A percentile compares a stretch with the other conserved stretches of the same genome.
Evolutionary conservation across 2,888 invertebrate genomes (phyloP).

Genomic region (Cantharis lateralis): DNA sequence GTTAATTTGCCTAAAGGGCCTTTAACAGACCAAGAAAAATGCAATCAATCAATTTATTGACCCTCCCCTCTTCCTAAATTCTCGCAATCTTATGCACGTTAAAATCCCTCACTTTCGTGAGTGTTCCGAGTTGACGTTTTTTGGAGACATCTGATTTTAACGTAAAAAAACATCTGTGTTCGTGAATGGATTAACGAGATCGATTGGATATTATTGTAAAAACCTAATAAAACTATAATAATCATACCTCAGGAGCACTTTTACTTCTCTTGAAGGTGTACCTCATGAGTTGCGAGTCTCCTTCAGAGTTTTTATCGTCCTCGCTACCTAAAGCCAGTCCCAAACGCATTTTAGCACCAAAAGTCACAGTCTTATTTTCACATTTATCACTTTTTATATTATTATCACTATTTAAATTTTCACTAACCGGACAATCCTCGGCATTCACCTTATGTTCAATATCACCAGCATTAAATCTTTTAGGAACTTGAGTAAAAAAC

Average conservation of each 20-base stretch:
- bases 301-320: background rate
- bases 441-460: constrained; percentile 47
- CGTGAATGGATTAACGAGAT: no score
- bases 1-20: no score
- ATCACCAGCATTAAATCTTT: constrained; percentile 43
- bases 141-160: no score
- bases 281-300: background rate
- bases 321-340: background rate
- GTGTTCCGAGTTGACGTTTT: no score
- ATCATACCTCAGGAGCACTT: background rate
- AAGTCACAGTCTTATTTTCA: constrained; percentile 8
- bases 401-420: constrained; percentile 14
- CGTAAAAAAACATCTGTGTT: no score
- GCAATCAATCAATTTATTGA: no score
- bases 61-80: no score
- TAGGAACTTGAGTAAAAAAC: constrained; percentile 42
- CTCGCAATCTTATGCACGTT: no score
- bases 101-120: no score
- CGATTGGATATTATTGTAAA: no score
- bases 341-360: background rate
- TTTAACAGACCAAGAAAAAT: no score
- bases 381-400: constrained; percentile 26
- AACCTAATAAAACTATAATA: background rate
- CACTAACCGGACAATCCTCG: constrained; percentile 16
- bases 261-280: background rate